A percentile compares a stretch with the other conserved stretches of the same genome.
phyloP scores from a whole-genome alignment of 2,797 vertebrate genomes.

The Chaenodraco wilsoni region DNA sequence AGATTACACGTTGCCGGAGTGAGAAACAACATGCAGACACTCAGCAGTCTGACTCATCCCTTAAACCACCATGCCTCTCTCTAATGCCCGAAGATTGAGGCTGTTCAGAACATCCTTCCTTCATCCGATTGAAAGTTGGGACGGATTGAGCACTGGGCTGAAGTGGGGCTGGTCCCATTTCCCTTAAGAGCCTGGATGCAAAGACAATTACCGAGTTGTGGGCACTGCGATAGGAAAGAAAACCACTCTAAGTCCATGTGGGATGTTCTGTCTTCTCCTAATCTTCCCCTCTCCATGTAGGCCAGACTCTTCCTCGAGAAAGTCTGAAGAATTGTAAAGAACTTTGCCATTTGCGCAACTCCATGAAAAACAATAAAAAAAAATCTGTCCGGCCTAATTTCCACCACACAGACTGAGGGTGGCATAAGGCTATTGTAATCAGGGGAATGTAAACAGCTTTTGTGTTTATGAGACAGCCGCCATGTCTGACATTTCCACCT shows the following conservation, averaged over 20 bases:
- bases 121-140: constrained; percentile 65
- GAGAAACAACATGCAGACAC: constrained; percentile 46
- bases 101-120: constrained; percentile 64
- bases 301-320: constrained; percentile 57
- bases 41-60: constrained; percentile 52
- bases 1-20: constrained; percentile 22
- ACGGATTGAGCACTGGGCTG: constrained; percentile 55
- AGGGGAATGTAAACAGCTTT: constrained; percentile 12
- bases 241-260: constrained; percentile 72
- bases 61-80: constrained; percentile 58
- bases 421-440: constrained; percentile 30
- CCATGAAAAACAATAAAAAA: neutral
- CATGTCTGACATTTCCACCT: constrained; percentile 14
- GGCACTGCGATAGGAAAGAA: constrained; percentile 62
- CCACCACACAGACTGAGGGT: constrained; percentile 15
- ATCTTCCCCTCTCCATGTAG: constrained; percentile 66
- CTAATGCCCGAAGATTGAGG: constrained; percentile 60
- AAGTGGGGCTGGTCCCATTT: constrained; percentile 61
- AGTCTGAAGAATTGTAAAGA: constrained; percentile 47
- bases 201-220: constrained; percentile 76
- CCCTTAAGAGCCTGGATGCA: constrained; percentile 61
- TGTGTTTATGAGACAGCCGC: constrained; percentile 11
- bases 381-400: constrained; percentile 10
- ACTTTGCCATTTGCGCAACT: constrained; percentile 55
- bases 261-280: constrained; percentile 69